These are phyloP conservation scores for Chelmon rostratus DNA, from an alignment of 2,797 vertebrate genomes.

Conservation along the genomic window DNA sequence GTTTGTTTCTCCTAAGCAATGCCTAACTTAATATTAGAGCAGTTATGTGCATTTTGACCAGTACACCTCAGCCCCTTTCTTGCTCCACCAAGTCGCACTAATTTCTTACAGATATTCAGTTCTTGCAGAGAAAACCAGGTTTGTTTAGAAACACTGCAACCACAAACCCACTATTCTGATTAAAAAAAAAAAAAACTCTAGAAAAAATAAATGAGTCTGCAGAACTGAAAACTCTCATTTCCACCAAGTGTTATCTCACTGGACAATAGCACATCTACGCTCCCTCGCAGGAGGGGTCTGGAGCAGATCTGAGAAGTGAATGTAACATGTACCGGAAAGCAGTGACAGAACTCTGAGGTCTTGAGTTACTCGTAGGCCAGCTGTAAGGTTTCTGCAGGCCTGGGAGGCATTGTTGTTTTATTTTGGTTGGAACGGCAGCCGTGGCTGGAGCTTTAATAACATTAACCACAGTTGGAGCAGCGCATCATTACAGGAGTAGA, in stretches of 20 bases:
- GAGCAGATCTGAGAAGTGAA: constrained; percentile 56
- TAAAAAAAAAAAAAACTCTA: neutral
- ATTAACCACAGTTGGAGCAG: constrained; percentile 76
- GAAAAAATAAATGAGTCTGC: constrained; percentile 28
- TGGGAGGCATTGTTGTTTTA: constrained; percentile 78
- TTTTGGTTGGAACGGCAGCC: constrained; percentile 77
- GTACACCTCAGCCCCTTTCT: neutral
- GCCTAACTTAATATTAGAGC: neutral
- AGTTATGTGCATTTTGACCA: neutral
- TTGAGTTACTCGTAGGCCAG: constrained; percentile 73
- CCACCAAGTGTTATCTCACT: constrained; percentile 58
- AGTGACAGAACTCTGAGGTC: constrained; percentile 55
- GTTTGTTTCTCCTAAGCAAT: neutral
- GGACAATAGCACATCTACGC: constrained; percentile 52
- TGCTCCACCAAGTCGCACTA: constrained; percentile 10
- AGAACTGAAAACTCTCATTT: constrained; percentile 51
- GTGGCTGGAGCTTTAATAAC: constrained; percentile 75
- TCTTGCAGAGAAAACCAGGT: neutral
- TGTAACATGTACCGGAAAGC: constrained; percentile 68
- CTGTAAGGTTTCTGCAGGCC: constrained; percentile 68
- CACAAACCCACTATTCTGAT: constrained; percentile 16
- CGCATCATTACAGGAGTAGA: constrained; percentile 62
- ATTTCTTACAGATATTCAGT: neutral
- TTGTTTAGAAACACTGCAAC: constrained; percentile 11
- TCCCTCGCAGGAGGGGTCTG: constrained; percentile 49